phyloP scores from a whole-genome alignment of 2,797 vertebrate species.

The Carcharodon carcharias region DNA sequence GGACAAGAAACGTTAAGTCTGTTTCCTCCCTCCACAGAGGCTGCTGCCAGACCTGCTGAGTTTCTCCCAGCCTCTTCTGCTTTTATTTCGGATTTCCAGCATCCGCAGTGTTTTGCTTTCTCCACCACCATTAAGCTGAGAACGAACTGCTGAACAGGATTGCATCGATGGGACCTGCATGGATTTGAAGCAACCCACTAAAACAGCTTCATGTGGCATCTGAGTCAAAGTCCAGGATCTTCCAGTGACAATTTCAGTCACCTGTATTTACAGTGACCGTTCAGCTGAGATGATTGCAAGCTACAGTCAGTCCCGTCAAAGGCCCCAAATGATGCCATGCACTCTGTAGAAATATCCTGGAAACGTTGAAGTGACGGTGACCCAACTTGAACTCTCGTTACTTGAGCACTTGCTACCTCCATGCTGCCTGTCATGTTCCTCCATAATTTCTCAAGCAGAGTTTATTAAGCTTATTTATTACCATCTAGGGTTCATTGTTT shows the following conservation, averaged over 20 bases:
- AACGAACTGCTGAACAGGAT: no score
- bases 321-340: not conserved
- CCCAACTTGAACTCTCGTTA: not conserved
- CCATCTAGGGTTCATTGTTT: not conserved
- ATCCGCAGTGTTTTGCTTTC: no score
- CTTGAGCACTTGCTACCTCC: not conserved
- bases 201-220: not conserved
- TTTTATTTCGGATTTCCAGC: no score
- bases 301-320: not conserved
- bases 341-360: not conserved
- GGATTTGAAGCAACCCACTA: no score
- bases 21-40: no score
- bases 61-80: no score
- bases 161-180: no score
- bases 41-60: no score
- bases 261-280: not conserved
- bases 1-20: no score
- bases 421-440: not conserved
- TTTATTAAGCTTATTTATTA: not conserved
- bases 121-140: no score
- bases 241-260: not conserved
- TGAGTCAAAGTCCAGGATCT: not conserved
- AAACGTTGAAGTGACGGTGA: not conserved
- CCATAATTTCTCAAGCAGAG: not conserved
- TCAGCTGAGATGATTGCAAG: not conserved